Base-by-base conservation (phyloP, 2,888 invertebrate genomes). In the Celastrina argiolus region DNA sequence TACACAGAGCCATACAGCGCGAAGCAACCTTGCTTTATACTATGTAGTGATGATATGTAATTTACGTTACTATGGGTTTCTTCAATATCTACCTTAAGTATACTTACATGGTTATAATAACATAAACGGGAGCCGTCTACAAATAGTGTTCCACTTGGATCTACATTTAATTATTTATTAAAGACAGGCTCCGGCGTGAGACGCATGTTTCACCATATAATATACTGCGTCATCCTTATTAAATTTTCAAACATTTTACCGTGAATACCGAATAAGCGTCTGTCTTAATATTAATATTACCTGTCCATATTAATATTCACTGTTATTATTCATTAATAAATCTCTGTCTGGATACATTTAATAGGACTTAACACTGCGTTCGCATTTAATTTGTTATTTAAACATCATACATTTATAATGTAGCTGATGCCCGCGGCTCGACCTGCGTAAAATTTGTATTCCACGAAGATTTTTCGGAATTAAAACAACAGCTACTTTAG, bases 221-320 rank as follows among this genome's bases (percentile, higher is more conserved):
- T 45, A 45, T 18, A 18, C 45, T 18, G 45, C 16, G 45, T 45
- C 45, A 18, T 18, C 45, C 45, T 45, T 45, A 45, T 45, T 45
- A 45, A 45, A 45, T 2, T 45, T 45, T 45, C 45, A 45, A 45
- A 45, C 45, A 45, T 45, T 18, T 45, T 45, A 45, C 45, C 45
- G 45, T 18, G 18, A 45, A 16, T 16, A 45, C 45, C 45, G 45
- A 45, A 18, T 45, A 2, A 45, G 18, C 45, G 45, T 45, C 18
- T 45, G 45, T 45, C 45, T 45, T 45, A 10, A 45, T 45, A 42
- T 42, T 42, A 42, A n/a, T 42, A 45, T 10, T 10, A 45, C 18
- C 1, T 45, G 18, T 45, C 45, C 18, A 45, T 45, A 45, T 45
- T 45, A 45, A 45, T 45, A 45, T 18, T 45, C 16, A 6, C 14